Base-by-base conservation (phyloP, 1,140 invertebrate genomes). In the Hormaphis cornu region DNA sequence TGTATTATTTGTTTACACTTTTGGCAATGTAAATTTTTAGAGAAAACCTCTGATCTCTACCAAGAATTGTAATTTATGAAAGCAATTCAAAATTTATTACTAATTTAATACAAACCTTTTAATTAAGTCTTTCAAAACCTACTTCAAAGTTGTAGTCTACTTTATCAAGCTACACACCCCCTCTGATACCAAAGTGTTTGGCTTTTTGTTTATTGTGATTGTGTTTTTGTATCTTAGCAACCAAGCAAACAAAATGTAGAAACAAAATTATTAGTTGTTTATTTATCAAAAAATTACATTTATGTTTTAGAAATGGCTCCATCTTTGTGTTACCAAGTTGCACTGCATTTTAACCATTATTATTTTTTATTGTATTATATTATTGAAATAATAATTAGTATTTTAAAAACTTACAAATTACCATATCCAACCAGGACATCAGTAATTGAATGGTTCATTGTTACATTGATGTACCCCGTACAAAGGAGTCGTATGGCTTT, bases 321-420 rank as follows among this genome's bases (percentile, higher is more conserved):
- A 16, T 66, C 61, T 10, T 50, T 66, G 50, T 9, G 50, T 33
- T 66, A 66, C 28, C 61, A 66, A 66, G 61, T 66, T n/a, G 12
- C 50, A 8, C 44, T 66, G 33, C 50, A 50, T 48, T 66, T 66
- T 50, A 66, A 66, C 30, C 3, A 14, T 35, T 66, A 66, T 66
- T 66, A 50, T 66, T 66, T 66, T 50, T 66, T 50, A 16, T 35
- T 66, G 10, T 66, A 66, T 35, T 66, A 66, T 22, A 20, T 48
- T 16, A 50, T 50, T 50, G 61, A 66, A 10, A 66, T 66, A 30
- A 33, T 50, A 16, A 18, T 66, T 50, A 22, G 44, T 16, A 16
- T 66, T 46, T 66, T 50, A 16, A 66, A 66, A 50, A 50, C 42
- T 12, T 46, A 48, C 14, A 66, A 66, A 66, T 66, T 66, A 50